Evolutionary conservation across 2,888 invertebrate species (phyloP).

Genomic region (Papilio elwesi): DNA sequence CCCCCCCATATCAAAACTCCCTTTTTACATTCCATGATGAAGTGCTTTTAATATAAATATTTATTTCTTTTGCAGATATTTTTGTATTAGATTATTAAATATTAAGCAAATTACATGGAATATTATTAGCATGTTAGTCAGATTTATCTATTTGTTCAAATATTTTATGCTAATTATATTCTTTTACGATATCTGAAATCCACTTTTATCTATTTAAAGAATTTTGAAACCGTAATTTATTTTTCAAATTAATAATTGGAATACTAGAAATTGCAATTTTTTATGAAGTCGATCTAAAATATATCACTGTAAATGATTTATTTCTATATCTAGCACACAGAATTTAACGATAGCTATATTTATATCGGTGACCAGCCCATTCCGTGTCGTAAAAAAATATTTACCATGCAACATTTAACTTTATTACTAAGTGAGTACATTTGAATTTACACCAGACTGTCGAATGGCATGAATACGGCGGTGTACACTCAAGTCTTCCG

Average conservation of each 20-base stretch:
- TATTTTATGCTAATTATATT: neutral
- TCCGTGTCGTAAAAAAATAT: slow-evolving; percentile 9
- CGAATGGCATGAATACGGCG: slow-evolving; percentile 34
- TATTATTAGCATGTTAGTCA: neutral
- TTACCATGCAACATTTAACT: slow-evolving; percentile 16
- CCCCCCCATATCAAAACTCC: no score
- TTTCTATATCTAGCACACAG: neutral
- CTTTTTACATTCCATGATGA: no score
- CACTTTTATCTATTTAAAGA: no score
- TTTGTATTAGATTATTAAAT: no score
- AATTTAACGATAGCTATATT: slow-evolving; percentile 28
- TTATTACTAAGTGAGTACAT: slow-evolving; percentile 4
- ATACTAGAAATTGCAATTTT: neutral
- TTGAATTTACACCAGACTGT: slow-evolving; percentile 1
- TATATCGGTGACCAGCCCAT: slow-evolving; percentile 16
- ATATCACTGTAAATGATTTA: slow-evolving; percentile 16
- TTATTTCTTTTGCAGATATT: no score
- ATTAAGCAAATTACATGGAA: no score
- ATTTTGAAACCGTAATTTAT: no score
- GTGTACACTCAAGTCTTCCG: slow-evolving; percentile 46
- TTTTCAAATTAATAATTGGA: no score
- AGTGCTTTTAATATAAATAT: no score
- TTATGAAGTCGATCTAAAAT: neutral
- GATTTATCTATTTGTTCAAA: neutral
- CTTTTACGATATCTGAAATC: neutral